Base-by-base conservation (phyloP, 2,888 invertebrate species). In the Epinotia demarniana region DNA sequence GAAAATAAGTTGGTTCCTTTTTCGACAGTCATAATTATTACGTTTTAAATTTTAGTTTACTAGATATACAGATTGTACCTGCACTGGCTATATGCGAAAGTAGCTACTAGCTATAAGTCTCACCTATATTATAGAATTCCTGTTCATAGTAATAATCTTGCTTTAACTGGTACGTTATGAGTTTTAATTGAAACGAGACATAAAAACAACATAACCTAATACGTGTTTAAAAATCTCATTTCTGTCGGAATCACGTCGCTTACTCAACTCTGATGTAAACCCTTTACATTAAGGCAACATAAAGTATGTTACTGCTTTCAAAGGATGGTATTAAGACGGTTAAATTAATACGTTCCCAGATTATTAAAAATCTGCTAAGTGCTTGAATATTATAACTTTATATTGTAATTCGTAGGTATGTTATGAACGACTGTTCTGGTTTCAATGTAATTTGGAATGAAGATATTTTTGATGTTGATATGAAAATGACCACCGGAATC, bases 151-250 rank as follows among this genome's bases (percentile, higher is more conserved):
- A 33, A 33, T 33, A 33, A 33, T 33, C 33, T 33, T 33, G 33
- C 33, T 33, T 33, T 33, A 8, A 33, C 33, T 8, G 33, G 33
- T 33, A 6, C 6, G 33, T 33, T 33, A 8, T 33, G 8, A 33
- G 33, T 33, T 33, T 33, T 33, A 6, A 33, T 33, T 6, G 6
- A 33, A 33, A 8, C 8, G 43, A 11, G 9, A 5, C 43, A 49
- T 49, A 27, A 16, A 18, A 39, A 43, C 62, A 23, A 62, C 61
- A 43, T 53, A 53, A 43, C 39, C 68, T 23, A 27, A 61, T 43
- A 76, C 75, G 80, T 84, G 85, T 84, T 49, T 85, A 82, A 85
- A 85, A 82, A 80, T 79, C 79, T 78, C 79, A 79, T 79, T 80
- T 78, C 75, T 71, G 72, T 72, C 71, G 77, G 77, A 81, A 81